A percentile compares a stretch with the other conserved stretches of the same genome.
These are phyloP conservation scores for Microtus oregoni DNA, from an alignment of 2,113 vertebrate species.

Conservation along the genomic window DNA sequence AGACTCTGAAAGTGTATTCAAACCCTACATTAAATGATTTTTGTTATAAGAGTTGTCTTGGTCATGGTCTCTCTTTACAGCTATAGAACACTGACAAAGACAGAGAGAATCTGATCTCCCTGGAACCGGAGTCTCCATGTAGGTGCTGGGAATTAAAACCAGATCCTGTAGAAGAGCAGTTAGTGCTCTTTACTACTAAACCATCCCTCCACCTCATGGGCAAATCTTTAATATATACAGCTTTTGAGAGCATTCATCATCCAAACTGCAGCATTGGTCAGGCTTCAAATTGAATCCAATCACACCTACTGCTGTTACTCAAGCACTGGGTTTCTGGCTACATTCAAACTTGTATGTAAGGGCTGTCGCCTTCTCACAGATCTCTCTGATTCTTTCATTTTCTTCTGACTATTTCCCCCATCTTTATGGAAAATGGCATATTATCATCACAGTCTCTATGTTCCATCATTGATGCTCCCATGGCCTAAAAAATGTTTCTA, in stretches of 20 bases:
- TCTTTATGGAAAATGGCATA: neutral
- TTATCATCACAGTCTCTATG: no score
- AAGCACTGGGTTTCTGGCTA: neutral
- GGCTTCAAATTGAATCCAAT: conserved; percentile 8
- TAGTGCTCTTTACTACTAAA: neutral
- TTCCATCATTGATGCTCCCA: neutral
- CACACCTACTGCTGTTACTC: neutral
- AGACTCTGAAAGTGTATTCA: neutral
- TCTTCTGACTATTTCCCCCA: neutral
- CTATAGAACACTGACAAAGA: neutral
- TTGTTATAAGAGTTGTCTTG: neutral
- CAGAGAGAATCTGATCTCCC: neutral
- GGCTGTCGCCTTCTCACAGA: neutral
- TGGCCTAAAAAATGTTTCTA: conserved; percentile 8
- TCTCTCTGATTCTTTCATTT: conserved; percentile 5
- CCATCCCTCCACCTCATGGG: neutral
- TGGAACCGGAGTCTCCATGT: neutral
- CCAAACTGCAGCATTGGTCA: neutral
- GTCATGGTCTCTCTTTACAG: neutral
- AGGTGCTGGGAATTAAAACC: neutral
- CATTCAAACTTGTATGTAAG: neutral
- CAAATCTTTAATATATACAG: neutral
- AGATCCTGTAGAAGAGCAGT: neutral
- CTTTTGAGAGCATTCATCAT: neutral
- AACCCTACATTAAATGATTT: neutral